Percentiles rank a stretch among this genome's conserved stretches.
Conservation (phyloP, 2,888 invertebrate genomes). For the Yponomeuta plumbellus region DNA sequence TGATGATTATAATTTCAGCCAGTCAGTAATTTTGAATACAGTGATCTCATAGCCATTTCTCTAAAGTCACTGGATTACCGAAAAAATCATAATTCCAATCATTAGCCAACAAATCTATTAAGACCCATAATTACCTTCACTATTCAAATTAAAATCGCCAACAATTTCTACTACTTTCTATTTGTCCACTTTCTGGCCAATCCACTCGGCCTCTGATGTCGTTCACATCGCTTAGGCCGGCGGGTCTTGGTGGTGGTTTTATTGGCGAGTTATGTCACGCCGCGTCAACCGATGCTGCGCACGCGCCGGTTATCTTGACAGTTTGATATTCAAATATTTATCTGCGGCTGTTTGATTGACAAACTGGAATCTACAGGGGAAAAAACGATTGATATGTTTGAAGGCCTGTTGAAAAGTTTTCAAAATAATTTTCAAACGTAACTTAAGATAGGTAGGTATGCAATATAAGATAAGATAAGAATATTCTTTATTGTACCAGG, state of each 20-base stretch:
- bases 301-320: constrained; percentile 8
- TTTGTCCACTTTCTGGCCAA: neutral
- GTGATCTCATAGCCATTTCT: neutral
- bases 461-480: too few species aligned
- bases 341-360: constrained; percentile 9
- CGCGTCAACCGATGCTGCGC: constrained; percentile 11
- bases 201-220: neutral
- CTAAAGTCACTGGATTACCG: neutral
- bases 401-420: neutral
- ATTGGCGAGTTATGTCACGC: constrained; percentile 10
- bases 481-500: too few species aligned
- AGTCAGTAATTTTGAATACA: neutral
- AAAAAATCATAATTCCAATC: neutral
- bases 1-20: neutral
- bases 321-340: constrained; percentile 14
- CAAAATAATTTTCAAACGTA: neutral
- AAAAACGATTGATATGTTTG: neutral
- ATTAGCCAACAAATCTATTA: constrained; percentile 1
- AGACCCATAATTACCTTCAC: neutral
- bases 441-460: too few species aligned
- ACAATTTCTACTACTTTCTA: constrained; percentile 10
- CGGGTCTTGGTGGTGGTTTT: neutral
- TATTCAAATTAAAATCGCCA: constrained; percentile 6
- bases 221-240: neutral
- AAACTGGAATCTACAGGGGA: neutral